Base-by-base conservation (phyloP, 2,797 vertebrate genomes). In the Glyptemys insculpta region DNA sequence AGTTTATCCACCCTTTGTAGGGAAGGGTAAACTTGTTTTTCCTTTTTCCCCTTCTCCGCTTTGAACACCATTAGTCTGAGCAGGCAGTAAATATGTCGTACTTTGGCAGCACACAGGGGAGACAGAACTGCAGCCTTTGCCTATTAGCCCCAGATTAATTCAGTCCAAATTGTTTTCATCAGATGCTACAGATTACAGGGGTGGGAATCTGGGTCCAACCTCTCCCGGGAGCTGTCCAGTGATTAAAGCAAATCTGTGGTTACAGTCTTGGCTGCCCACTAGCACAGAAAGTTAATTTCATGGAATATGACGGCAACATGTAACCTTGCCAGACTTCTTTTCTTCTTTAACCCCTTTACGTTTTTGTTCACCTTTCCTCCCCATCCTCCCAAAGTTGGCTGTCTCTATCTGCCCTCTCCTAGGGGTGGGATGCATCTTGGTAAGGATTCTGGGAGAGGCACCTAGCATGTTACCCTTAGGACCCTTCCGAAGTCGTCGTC, bases 91-190 rank as follows among this genome's bases (percentile, higher is more conserved):
- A 96, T 91, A 97, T 95, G 93, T 98, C 87, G 97, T 94, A 79
- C 94, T 97, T 96, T 98, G 97, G 97, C 97, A 97, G 94, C 87
- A 85, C 25, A 94, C 81, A 92, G 83, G 65, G 85, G 89, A 96
- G 95, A 94, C 91, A 49, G 56, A 92, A 89, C 90, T 92, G 57
- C 76, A 86, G 91, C 78, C 62, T 96, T 94, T 93, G 94, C 95
- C 94, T 97, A 92, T 97, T 97, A 97, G 97, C 81, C 96, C 89
- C 86, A 59, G 89, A 96, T 97, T 97, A 97, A 97, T 97, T 97
- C 93, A 97, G 88, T 97, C 97, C 96, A 97, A 97, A 91, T 96
- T 98, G 97, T 98, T 98, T 98, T 98, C 97, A 97, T 98, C 97
- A 96, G 97, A 97, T 96, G 95, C 93, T 96, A 93, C 93, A 96